Percentiles rank a stretch among this genome's conserved stretches.
phyloP scores from a whole-genome alignment of 1,140 invertebrate species.

The Saccostrea cuccullata region DNA sequence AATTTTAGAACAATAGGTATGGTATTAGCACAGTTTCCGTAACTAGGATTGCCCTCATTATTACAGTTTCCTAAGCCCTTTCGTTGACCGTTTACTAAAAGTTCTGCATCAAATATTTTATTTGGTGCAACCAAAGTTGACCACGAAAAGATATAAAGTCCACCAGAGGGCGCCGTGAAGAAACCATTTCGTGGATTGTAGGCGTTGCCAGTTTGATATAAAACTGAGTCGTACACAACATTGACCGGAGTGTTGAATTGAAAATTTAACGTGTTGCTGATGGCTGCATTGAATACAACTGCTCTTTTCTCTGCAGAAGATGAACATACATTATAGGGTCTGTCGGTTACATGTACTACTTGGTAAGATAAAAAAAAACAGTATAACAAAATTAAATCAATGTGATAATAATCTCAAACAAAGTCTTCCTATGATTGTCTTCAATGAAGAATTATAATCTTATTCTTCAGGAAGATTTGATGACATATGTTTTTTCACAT shows the following conservation, averaged over 20 bases:
- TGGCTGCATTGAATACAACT: background rate
- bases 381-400: background rate
- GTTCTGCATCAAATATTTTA: background rate
- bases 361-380: background rate
- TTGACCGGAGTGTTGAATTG: background rate
- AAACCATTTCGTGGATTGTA: background rate
- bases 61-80: background rate
- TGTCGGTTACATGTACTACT: background rate
- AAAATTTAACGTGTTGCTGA: background rate
- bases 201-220: background rate
- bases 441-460: background rate
- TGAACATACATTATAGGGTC: background rate
- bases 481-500: background rate
- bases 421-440: background rate
- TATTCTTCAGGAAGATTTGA: background rate
- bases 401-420: background rate
- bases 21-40: background rate
- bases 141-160: background rate
- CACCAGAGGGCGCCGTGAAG: conserved; percentile 20
- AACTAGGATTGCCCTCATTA: background rate
- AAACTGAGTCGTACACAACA: background rate
- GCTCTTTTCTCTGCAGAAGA: background rate
- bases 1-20: background rate
- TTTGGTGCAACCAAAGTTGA: background rate
- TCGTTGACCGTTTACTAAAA: background rate